Conservation (phyloP, 2,113 vertebrate genomes). For the Eolophus roseicapilla region DNA sequence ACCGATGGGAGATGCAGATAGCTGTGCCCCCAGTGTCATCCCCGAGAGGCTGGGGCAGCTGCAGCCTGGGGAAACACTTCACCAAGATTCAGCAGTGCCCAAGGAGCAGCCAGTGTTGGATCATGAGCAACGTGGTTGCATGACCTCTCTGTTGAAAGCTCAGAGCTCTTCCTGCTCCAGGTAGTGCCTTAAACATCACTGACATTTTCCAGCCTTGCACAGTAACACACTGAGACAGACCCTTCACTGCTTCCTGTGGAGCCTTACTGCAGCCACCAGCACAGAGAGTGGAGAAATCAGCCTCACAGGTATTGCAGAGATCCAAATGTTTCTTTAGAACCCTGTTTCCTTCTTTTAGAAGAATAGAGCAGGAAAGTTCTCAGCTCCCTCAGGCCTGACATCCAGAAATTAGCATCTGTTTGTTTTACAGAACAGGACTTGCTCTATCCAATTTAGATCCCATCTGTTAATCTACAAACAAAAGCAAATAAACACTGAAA, state of each 20-base stretch:
- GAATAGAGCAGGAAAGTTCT: background rate
- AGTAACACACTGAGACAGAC: background rate
- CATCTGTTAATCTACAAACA: constrained; percentile 16
- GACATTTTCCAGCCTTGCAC: background rate
- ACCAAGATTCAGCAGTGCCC: background rate
- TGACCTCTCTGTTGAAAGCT: background rate
- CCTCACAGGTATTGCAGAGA: background rate
- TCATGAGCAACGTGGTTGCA: fast-evolving
- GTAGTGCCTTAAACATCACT: fast-evolving
- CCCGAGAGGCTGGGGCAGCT: background rate
- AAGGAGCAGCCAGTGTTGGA: background rate
- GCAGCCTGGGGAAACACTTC: fast-evolving
- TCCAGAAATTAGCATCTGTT: constrained; percentile 22
- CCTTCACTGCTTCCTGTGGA: background rate
- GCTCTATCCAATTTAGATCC: background rate
- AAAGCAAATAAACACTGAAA: background rate
- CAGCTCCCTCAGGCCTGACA: constrained; percentile 4
- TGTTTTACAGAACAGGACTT: constrained; percentile 21
- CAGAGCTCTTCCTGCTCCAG: background rate
- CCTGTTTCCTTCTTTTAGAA: background rate
- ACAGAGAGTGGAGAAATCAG: background rate
- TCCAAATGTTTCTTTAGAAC: background rate
- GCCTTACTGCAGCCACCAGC: background rate
- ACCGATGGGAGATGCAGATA: background rate
- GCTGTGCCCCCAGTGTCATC: background rate